Percentiles rank a stretch among this genome's conserved stretches.
Conservation (phyloP, 2,888 invertebrate species). For the Phortica okadai region DNA sequence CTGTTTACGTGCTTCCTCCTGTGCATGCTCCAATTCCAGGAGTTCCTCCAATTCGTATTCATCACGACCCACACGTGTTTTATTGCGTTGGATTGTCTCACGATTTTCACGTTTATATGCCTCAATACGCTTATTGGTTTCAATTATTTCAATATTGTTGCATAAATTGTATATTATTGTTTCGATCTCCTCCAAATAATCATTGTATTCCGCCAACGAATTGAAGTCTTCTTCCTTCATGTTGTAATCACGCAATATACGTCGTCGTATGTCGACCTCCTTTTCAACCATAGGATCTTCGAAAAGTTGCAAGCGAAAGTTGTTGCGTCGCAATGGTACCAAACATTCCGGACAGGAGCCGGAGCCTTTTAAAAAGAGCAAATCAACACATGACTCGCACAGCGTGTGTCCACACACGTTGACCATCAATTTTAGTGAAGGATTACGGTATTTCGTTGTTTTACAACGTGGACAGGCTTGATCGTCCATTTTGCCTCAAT, state of each 20-base stretch:
- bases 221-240: constrained; percentile 96
- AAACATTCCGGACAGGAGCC: constrained; percentile 97
- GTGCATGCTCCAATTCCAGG: constrained; percentile 87
- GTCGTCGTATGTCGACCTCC: constrained; percentile 95
- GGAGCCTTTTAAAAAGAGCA: constrained; percentile 96
- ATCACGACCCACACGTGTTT: constrained; percentile 85
- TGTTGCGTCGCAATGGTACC: constrained; percentile 89
- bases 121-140: constrained; percentile 93
- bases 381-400: constrained; percentile 98
- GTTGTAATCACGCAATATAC: constrained; percentile 93
- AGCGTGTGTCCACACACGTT: constrained; percentile 98
- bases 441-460: constrained; percentile 97
- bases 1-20: constrained; percentile 84
- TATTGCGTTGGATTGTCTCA: constrained; percentile 88
- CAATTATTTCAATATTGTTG: constrained; percentile 91
- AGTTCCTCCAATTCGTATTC: constrained; percentile 92
- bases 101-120: constrained; percentile 94
- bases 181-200: constrained; percentile 97
- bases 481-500: constrained; percentile 69
- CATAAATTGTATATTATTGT: constrained; percentile 92
- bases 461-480: constrained; percentile 91
- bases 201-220: constrained; percentile 90
- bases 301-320: constrained; percentile 95
- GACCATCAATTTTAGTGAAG: constrained; percentile 96
- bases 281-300: constrained; percentile 98